These are phyloP conservation scores for Manis javanica DNA, from an alignment of 2,797 vertebrate species.

Conservation along the genomic window DNA sequence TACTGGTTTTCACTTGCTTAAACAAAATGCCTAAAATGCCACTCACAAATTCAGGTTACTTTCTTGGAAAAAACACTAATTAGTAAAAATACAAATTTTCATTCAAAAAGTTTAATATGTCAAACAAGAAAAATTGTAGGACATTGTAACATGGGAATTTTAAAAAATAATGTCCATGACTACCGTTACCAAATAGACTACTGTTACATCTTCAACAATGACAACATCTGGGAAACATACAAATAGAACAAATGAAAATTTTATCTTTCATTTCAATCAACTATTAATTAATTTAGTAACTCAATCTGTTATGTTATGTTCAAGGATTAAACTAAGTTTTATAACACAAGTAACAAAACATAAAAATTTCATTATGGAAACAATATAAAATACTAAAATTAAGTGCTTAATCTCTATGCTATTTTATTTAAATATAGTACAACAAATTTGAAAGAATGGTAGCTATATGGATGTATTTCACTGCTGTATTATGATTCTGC, in stretches of 20 bases:
- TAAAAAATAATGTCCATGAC: slow-evolving; percentile 12
- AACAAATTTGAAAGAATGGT: slow-evolving; percentile 49
- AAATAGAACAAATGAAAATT: background rate
- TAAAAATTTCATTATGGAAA: slow-evolving; percentile 28
- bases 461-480: slow-evolving; percentile 29
- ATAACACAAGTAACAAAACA: slow-evolving; percentile 41
- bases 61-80: background rate
- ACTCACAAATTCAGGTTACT: background rate
- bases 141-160: slow-evolving; percentile 39
- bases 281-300: slow-evolving; percentile 38
- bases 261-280: slow-evolving; percentile 35
- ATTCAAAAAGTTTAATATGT: slow-evolving; percentile 45
- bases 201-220: background rate
- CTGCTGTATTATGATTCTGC: background rate
- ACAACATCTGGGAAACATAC: slow-evolving; percentile 34
- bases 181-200: slow-evolving; percentile 52
- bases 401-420: slow-evolving; percentile 4
- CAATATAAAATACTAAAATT: slow-evolving; percentile 56
- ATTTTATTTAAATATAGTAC: slow-evolving; percentile 44
- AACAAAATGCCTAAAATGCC: slow-evolving; percentile 26
- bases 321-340: slow-evolving; percentile 45
- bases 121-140: background rate
- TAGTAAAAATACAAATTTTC: slow-evolving; percentile 55
- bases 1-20: background rate
- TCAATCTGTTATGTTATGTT: background rate